phyloP scores from a whole-genome alignment of 2,113 vertebrate genomes.

The Toxotes chatareus region DNA sequence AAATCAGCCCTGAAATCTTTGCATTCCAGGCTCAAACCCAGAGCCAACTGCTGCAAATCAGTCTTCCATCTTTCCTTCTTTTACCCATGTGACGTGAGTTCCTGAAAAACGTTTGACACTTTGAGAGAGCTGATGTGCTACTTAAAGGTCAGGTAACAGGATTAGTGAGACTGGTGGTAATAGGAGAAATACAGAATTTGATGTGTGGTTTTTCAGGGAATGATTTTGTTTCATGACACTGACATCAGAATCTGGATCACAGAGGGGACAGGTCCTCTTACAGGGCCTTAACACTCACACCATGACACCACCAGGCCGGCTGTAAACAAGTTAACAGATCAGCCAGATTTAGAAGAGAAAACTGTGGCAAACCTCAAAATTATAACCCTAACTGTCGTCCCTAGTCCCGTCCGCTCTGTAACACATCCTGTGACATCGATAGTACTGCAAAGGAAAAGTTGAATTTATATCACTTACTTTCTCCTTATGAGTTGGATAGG shows the following conservation, averaged over 20 bases:
- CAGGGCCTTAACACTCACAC: no score
- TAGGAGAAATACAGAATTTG: not conserved
- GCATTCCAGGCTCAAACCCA: not conserved
- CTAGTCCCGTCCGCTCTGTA: no score
- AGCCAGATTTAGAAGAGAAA: no score
- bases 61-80: not conserved
- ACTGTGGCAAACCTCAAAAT: no score
- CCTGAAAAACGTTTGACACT: not conserved
- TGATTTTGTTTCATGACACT: not conserved
- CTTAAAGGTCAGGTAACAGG: not conserved
- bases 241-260: not conserved
- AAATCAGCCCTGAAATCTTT: not conserved
- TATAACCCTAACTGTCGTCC: no score
- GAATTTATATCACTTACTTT: no score
- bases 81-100: not conserved
- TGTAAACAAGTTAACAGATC: not conserved
- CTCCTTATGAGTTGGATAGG: no score
- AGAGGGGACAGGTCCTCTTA: not conserved
- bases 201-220: not conserved
- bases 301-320: not conserved
- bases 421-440: no score
- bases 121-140: not conserved
- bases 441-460: no score
- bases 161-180: not conserved
- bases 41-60: not conserved